Conservation (phyloP, 2,888 invertebrate genomes). For the Deroplatys truncata region DNA sequence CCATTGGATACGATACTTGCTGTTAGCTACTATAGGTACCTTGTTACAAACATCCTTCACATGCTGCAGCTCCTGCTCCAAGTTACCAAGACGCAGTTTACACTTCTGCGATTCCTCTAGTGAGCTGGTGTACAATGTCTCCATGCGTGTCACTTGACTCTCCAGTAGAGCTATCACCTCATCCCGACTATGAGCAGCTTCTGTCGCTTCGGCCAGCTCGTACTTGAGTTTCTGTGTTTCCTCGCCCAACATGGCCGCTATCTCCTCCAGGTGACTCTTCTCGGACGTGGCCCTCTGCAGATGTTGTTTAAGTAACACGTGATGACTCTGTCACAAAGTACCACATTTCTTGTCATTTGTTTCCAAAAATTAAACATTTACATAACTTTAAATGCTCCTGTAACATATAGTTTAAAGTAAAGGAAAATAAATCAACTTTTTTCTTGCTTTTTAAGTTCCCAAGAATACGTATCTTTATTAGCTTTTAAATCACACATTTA, state of each 20-base stretch:
- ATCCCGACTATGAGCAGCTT: slow-evolving; percentile 35
- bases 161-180: slow-evolving; percentile 36
- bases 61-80: slow-evolving; percentile 38
- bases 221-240: slow-evolving; percentile 36
- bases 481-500: too few species aligned
- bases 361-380: too few species aligned
- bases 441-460: too few species aligned
- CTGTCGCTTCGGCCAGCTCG: slow-evolving; percentile 36
- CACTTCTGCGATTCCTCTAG: slow-evolving; percentile 36
- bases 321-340: slow-evolving; percentile 30
- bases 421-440: not conserved
- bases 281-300: slow-evolving; percentile 36
- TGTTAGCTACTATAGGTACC: slow-evolving; percentile 23
- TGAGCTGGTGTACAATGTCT: slow-evolving; percentile 35
- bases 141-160: slow-evolving; percentile 34
- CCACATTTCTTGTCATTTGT: too few species aligned
- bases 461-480: too few species aligned
- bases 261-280: slow-evolving; percentile 35
- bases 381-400: too few species aligned
- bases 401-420: too few species aligned
- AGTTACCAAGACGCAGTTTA: slow-evolving; percentile 35
- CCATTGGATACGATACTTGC: too few species aligned
- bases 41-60: slow-evolving; percentile 36
- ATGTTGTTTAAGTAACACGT: slow-evolving; percentile 34
- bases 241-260: slow-evolving; percentile 35